Base-by-base conservation (phyloP, 2,113 vertebrate species). In the Irena cyanogastra region DNA sequence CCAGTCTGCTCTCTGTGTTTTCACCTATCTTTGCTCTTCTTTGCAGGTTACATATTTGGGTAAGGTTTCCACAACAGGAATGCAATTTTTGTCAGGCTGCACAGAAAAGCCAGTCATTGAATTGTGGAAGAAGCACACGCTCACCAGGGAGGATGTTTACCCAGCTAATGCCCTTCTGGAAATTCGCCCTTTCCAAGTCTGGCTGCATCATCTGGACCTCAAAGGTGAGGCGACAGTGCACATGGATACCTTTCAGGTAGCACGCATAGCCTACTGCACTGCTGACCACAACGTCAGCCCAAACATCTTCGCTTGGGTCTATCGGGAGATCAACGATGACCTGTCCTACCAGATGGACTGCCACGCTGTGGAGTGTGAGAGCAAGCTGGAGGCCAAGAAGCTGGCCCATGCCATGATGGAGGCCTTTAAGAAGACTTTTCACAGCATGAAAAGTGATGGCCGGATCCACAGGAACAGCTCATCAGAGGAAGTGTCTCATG, bases 321-420 rank as follows among this genome's bases (percentile, higher is more conserved):
- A 99, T 97, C 98, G 99, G 92, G 99, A 99, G 98, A 99, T 99
- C 98, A 99, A 99, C 6, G 99, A 99, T 11, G 99, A 99, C 98
- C 98, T 99, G 97, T 98, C 99, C 96, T 99, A 99, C 97, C 99
- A 99, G 98, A 99, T 99, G 99, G 99, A 99, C 98, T 99, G 99
- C 98, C 99, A 99, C 6, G 99, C 99, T 1, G 99, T 99, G 26
- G 99, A 99, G 97, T 99, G 99, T 17, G 99, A 99, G 97, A 99
- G 98, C 98, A 99, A 99, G 98, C 97, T 99, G 33, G 99, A 99
- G 98, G 99, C 99, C 96, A 99, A 99, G 98, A 99, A 99, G 98
- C 98, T 99, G 95, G 99, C 99, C 11, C 99, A 99, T 14, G 98
- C 99, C 65, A 99, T 99, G 99, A 99, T 99, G 99, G 99, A 99